Evolutionary conservation across 2,888 invertebrate genomes (phyloP).

Genomic region (Heliconius erato): DNA sequence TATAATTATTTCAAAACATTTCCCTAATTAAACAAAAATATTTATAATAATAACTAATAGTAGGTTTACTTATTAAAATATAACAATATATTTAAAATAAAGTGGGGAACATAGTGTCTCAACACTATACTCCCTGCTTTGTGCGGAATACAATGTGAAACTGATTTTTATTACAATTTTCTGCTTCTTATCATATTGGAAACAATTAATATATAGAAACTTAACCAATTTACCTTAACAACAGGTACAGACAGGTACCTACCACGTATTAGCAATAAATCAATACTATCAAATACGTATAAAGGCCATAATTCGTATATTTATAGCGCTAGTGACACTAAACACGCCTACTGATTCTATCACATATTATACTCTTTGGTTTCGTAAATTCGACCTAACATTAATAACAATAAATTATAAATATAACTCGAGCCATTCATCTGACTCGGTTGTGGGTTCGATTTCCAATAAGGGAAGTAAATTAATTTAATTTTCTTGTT

Average conservation of each 20-base stretch:
- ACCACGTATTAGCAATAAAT: constrained; percentile 35
- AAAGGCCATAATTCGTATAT: constrained; percentile 38
- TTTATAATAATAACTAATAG: too few species aligned
- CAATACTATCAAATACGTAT: constrained; percentile 31
- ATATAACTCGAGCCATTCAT: not conserved
- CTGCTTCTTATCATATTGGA: not conserved
- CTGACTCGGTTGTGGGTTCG: not conserved
- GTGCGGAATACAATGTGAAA: too few species aligned
- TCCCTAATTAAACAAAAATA: too few species aligned
- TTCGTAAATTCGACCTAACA: constrained; percentile 32
- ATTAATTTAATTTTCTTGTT: not conserved
- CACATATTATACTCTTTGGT: constrained; percentile 23
- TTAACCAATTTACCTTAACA: not conserved
- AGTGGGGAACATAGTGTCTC: too few species aligned
- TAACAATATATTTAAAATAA: too few species aligned
- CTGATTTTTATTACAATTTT: not conserved
- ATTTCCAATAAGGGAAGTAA: not conserved
- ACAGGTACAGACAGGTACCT: constrained; percentile 9
- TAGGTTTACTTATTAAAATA: too few species aligned
- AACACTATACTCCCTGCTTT: too few species aligned
- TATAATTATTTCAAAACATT: too few species aligned
- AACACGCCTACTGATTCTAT: constrained; percentile 46
- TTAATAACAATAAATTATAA: constrained; percentile 29
- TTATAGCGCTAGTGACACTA: constrained; percentile 43
- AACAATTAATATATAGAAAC: not conserved